A percentile compares a stretch with the other conserved stretches of the same genome.
phyloP scores from a whole-genome alignment of 2,797 vertebrate species.

The Anguilla obscura region DNA sequence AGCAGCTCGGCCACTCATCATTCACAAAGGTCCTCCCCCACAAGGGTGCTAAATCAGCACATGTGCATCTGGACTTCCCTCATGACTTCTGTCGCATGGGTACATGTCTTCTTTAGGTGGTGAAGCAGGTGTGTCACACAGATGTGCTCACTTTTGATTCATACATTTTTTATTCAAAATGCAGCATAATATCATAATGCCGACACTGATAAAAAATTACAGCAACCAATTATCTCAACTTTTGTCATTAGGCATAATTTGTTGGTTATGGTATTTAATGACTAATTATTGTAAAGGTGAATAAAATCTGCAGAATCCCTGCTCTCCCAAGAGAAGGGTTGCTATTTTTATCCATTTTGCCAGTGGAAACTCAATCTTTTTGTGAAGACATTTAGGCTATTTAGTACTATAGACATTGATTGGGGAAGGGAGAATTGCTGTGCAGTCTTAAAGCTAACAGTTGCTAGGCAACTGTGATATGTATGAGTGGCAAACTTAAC shows the following conservation, averaged over 20 bases:
- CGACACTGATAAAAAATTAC: background rate
- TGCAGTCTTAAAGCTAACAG: background rate
- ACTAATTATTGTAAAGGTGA: background rate
- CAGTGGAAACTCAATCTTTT: background rate
- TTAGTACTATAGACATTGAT: background rate
- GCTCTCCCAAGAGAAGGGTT: background rate
- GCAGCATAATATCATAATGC: background rate
- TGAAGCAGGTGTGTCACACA: background rate
- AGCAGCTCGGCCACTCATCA: background rate
- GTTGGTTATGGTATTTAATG: background rate
- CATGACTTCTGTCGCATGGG: background rate
- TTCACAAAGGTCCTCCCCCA: background rate
- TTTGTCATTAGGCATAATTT: background rate
- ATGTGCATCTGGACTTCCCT: background rate
- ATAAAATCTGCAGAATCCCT: background rate
- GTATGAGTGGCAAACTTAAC: constrained; percentile 3
- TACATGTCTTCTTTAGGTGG: background rate
- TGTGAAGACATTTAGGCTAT: background rate
- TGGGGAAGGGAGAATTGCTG: background rate
- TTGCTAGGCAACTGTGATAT: constrained; percentile 20
- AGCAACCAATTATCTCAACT: background rate
- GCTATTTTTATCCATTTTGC: background rate
- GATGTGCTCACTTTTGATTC: background rate
- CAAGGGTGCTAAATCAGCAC: constrained; percentile 4
- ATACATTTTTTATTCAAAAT: background rate